Percentiles rank a stretch among this genome's conserved stretches.
Evolutionary conservation across 30 jellyfish, hydroid and myxozoan species (phyloP).

Genomic region (Clytia hemisphaerica): DNA sequence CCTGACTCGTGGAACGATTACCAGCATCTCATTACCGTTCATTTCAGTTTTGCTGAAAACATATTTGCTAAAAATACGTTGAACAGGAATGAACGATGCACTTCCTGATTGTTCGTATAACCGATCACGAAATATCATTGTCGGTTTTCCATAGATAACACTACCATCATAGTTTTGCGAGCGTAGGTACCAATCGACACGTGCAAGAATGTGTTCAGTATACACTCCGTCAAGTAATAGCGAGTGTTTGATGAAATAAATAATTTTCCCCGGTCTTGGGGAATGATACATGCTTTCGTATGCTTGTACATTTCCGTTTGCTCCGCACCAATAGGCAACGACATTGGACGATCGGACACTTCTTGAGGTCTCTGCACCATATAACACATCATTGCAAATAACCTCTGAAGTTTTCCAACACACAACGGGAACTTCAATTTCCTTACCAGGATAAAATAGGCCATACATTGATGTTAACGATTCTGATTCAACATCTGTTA

Average conservation of each 20-base stretch:
- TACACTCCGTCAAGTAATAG: background rate
- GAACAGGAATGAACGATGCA: background rate
- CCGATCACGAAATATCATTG: background rate
- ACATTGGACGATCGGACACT: background rate
- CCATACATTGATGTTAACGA: too few species aligned
- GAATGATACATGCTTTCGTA: too few species aligned
- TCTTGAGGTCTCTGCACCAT: background rate
- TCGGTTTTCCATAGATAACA: background rate
- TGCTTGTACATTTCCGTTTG: too few species aligned
- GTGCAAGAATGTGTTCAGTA: background rate
- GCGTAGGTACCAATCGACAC: background rate
- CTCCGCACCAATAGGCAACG: background rate
- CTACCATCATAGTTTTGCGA: background rate
- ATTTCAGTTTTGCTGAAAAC: background rate
- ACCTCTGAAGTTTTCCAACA: too few species aligned
- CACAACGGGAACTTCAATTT: too few species aligned
- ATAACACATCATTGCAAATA: too few species aligned
- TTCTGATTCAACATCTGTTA: too few species aligned
- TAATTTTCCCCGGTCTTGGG: background rate
- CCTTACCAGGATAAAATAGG: too few species aligned
- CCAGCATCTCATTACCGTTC: background rate
- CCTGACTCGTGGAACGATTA: background rate
- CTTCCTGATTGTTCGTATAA: background rate
- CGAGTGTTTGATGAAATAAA: background rate
- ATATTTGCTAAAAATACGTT: background rate